Base-by-base conservation (phyloP, 2,888 invertebrate species). In the Criorhina ranunculi region DNA sequence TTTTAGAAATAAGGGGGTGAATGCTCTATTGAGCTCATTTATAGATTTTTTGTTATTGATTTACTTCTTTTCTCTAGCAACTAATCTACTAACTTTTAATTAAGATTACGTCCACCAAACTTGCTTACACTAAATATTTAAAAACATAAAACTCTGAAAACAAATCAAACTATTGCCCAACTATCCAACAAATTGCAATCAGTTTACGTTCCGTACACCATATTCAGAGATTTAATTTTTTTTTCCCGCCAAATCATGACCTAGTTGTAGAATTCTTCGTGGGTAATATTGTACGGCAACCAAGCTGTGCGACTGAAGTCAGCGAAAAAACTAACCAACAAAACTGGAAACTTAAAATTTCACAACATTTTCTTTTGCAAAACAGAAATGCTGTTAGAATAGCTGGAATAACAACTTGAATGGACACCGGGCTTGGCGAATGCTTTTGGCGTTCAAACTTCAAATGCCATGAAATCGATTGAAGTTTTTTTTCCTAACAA, bases 211-310 rank as follows among this genome's bases (percentile, higher is more conserved):
- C 59, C 24, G 24, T 24, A 24, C 24, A 4, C 64, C 66, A 72
- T 82, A 76, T 49, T 53, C 60, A 53, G 59, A 59, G 57, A 46
- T 33, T 40, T 24, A 24, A 24, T 24, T 49, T 19, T 72, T n/a
- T 70, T 59, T 66, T 73, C 35, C 78, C 73, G 60, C 67, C 73
- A 73, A 73, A 75, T 83, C 79, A 73, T 83, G 83, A 83, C 83
- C 83, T 55, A 78, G 83, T 79, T 83, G 67, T 72, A 75, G 72
- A 83, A 79, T 73, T 83, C 83, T 82, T 82, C 82, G 77, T 60
- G 31, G 66, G 33, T 82, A 59, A 72, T 66, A 77, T 77, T n/a
- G 59, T 49, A 37, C 64, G 57, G 70, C 57, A 55, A 66, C 29
- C 15, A 37, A 67, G 29, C 37, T 49, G 64, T 76, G 57, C 78